A percentile compares a stretch with the other conserved stretches of the same genome.
phyloP scores from a whole-genome alignment of 2,113 vertebrate genomes.

The Mormoops blainvillei region DNA sequence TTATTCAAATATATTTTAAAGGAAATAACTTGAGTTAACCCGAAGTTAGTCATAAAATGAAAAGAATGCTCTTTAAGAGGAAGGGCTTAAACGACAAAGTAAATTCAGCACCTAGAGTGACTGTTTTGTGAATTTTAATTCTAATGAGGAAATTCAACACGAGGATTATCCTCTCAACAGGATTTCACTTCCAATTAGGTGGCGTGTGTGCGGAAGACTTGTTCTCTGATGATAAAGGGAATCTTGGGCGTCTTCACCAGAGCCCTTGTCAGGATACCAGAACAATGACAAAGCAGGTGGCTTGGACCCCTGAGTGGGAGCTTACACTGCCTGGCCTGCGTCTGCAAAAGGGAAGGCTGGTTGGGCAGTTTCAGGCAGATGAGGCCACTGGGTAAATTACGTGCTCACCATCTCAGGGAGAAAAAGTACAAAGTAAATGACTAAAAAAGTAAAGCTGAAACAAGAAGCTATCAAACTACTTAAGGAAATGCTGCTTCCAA shows the following conservation, averaged over 20 bases:
- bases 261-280: neutral
- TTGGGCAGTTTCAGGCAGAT: neutral
- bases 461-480: neutral
- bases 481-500: neutral
- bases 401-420: neutral
- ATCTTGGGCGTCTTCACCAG: neutral
- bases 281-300: neutral
- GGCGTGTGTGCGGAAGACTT: neutral
- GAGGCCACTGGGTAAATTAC: neutral
- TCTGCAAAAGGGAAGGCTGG: neutral
- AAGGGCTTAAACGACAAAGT: neutral
- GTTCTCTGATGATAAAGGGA: neutral
- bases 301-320: too few species aligned
- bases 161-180: neutral
- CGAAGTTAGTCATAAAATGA: neutral
- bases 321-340: neutral
- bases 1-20: neutral
- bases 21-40: neutral
- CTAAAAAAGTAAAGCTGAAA: neutral
- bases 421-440: neutral
- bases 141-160: neutral
- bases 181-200: neutral
- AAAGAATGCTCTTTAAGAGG: neutral
- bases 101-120: neutral
- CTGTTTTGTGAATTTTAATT: neutral